These are phyloP conservation scores for Phalangium opilio DNA, from an alignment of 2,888 invertebrate species.

Conservation along the genomic window DNA sequence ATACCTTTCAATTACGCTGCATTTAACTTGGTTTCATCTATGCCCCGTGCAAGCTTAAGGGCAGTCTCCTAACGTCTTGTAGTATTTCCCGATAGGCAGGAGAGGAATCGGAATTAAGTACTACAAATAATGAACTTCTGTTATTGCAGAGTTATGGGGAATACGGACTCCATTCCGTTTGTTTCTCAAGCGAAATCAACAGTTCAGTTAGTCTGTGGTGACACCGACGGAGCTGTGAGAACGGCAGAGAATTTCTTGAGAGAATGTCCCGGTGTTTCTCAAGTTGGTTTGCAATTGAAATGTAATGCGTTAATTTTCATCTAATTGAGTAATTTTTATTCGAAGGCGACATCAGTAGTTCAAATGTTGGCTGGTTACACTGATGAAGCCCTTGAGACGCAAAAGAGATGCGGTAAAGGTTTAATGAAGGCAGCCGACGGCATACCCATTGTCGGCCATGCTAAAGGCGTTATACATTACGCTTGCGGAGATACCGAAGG, in stretches of 20 bases:
- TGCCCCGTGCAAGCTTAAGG: no score
- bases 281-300: background rate
- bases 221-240: conserved; percentile 2
- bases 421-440: conserved; percentile 10
- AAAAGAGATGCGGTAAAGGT: background rate
- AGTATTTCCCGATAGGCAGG: no score
- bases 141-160: no score
- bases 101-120: no score
- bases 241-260: conserved; percentile 4
- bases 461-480: conserved; percentile 16
- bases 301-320: no score
- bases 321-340: no score
- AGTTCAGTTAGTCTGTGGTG: conserved; percentile 1
- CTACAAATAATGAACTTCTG: no score
- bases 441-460: conserved; percentile 17
- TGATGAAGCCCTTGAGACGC: conserved; percentile 2
- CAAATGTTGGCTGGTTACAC: background rate
- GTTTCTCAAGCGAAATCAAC: conserved; percentile 4
- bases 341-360: background rate
- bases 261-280: conserved; percentile 4
- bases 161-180: conserved; percentile 1
- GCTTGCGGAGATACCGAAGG: conserved; percentile 14
- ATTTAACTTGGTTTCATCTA: no score
- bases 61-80: no score
- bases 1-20: no score